Percentiles rank a stretch among this genome's conserved stretches.
Conservation (phyloP, 2,888 invertebrate species). For the Perizoma affinitatum region DNA sequence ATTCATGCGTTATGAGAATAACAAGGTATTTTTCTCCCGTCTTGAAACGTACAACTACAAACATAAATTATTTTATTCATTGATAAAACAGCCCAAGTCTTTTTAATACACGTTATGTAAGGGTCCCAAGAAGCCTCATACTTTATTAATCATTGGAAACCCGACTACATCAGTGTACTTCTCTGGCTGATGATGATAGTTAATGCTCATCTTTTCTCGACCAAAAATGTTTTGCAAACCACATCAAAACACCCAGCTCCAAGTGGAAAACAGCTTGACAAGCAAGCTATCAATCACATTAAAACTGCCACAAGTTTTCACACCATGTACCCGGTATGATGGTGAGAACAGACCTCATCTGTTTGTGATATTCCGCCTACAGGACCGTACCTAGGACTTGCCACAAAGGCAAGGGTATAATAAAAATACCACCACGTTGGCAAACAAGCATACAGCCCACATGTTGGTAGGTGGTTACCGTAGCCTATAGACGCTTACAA, state of each 20-base stretch:
- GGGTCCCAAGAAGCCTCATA: no score
- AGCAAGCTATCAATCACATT: constrained; percentile 32
- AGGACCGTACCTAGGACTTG: constrained; percentile 5
- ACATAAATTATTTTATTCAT: constrained; percentile 18
- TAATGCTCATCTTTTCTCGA: not conserved
- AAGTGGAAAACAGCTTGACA: constrained; percentile 22
- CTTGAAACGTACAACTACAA: constrained; percentile 3
- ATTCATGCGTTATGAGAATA: constrained; percentile 1
- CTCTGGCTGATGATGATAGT: no score
- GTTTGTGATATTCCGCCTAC: constrained; percentile 26
- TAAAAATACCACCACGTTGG: no score
- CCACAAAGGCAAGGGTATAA: not conserved
- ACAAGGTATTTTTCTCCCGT: not conserved
- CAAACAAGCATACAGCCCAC: no score
- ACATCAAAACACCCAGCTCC: constrained; percentile 7
- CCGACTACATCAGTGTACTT: no score
- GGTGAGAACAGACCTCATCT: constrained; percentile 20
- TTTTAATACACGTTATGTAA: no score
- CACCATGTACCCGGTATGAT: constrained; percentile 17
- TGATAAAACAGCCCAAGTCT: not conserved
- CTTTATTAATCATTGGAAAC: no score
- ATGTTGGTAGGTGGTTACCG: no score
- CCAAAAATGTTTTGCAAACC: constrained; percentile 7
- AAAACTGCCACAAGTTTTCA: constrained; percentile 33
- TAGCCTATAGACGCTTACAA: no score